Evolutionary conservation across 2,888 invertebrate genomes (phyloP).

Genomic region (Platycheirus rosarum): DNA sequence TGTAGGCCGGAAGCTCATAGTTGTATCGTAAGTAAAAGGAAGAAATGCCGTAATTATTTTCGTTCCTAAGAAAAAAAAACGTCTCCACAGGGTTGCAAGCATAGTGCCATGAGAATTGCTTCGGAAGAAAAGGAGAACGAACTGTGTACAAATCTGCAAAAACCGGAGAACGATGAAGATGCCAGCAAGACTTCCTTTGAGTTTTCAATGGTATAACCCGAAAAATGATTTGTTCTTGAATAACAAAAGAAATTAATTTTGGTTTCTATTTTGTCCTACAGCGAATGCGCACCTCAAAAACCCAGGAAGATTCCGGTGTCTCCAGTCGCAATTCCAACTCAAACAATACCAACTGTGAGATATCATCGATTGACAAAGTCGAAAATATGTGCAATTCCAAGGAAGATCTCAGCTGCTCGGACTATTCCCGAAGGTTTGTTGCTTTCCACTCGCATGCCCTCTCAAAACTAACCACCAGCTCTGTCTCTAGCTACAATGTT

Average conservation of each 20-base stretch:
- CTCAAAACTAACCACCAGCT: slow-evolving; percentile 58
- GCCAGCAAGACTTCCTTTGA: slow-evolving; percentile 78
- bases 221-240: background rate
- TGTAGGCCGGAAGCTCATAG: slow-evolving; percentile 65
- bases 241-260: background rate
- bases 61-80: background rate
- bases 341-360: slow-evolving; percentile 84
- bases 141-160: slow-evolving; percentile 77
- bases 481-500: slow-evolving; percentile 78
- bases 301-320: slow-evolving; percentile 83
- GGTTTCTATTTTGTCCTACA: slow-evolving; percentile 42
- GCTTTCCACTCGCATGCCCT: slow-evolving; percentile 64
- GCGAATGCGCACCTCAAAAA: slow-evolving; percentile 78
- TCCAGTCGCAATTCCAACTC: slow-evolving; percentile 83
- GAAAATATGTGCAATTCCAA: slow-evolving; percentile 80
- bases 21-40: slow-evolving; percentile 78
- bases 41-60: too few relatives aligned
- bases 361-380: slow-evolving; percentile 83
- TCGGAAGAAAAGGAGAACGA: slow-evolving; percentile 80
- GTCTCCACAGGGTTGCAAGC: slow-evolving; percentile 79
- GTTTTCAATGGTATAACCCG: slow-evolving; percentile 79
- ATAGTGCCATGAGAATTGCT: slow-evolving; percentile 67
- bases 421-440: slow-evolving; percentile 84
- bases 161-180: slow-evolving; percentile 80
- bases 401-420: slow-evolving; percentile 79